Conservation (phyloP, 2,113 vertebrate genomes). For the Spea bombifrons region DNA sequence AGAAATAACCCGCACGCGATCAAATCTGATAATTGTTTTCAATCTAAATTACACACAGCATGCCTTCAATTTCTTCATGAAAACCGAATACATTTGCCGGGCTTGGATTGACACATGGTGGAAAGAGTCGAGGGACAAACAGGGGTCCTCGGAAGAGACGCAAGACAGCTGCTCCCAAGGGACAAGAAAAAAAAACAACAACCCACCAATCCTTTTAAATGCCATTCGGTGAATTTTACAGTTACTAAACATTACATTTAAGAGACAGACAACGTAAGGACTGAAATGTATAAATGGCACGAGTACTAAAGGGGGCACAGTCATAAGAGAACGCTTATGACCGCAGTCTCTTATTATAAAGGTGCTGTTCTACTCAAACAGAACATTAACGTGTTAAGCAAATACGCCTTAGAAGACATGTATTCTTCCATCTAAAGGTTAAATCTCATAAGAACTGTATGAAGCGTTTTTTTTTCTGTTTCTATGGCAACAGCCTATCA, state of each 20-base stretch:
- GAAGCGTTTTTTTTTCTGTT: no score
- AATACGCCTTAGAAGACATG: no score
- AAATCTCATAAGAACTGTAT: no score
- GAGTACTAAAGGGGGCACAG: constrained; percentile 19
- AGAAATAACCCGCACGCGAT: constrained; percentile 62
- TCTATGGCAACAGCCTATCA: no score
- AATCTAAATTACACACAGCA: constrained; percentile 54
- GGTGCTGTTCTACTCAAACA: no score
- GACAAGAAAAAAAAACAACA: background rate
- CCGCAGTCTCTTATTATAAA: no score
- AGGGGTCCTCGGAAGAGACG: constrained; percentile 15
- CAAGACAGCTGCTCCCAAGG: constrained; percentile 15
- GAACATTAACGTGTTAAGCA: no score
- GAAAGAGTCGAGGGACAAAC: background rate
- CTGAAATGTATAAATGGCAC: constrained; percentile 28
- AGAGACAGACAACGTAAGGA: constrained; percentile 21
- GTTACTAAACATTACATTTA: constrained; percentile 32
- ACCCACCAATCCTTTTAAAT: constrained; percentile 29
- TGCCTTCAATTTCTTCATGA: constrained; percentile 14
- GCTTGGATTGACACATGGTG: constrained; percentile 24
- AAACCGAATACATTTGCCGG: constrained; percentile 33
- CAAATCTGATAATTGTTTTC: constrained; percentile 68
- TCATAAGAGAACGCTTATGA: no score
- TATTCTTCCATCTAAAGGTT: no score
- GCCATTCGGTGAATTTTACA: constrained; percentile 20